Evolutionary conservation across 2,113 vertebrate species (phyloP), one percentile per base, ranked within the genome.

Genomic region (Bubo bubo): DNA sequence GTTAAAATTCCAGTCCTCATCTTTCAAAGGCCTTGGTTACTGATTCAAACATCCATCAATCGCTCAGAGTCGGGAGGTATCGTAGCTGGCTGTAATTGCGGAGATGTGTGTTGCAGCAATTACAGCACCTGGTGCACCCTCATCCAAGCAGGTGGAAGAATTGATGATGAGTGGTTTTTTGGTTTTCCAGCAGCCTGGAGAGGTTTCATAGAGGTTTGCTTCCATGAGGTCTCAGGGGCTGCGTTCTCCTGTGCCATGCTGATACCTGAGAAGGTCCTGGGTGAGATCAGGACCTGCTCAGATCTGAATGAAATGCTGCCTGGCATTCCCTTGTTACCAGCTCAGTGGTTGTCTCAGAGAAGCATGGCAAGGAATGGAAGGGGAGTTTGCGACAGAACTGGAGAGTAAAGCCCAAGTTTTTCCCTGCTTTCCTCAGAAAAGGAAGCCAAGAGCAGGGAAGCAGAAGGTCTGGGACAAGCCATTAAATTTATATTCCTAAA

Each of bases 1-100:
- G 43, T 95, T 77, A 49, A 52, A 67, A 85, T 88, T 87, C 86
- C 74, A 67, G 53, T 50, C 77, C 52, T 91, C 59, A 7, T 62
- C 86, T 80, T 85, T 72, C 43, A 52, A 9, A 45, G 58, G 47
- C 56, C 41, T 41, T 4, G 0, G 86, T 49, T 66, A 28, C 41
- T 7, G 30, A 59, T 66, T 73, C 55, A 49, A 32, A n/a, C 50
- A 55, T 63, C 45, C 86, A 37, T 79, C 90, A 21, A 1, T 49
- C 2, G 3, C 77, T 60, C 19, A 4, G 37, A 27, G n/a, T 2
- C 0, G 1, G 75, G 80, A 79, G 45, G 28, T 58, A 3, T 27
- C 1, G 4, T 27, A 30, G 56, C 45, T 67, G 39, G 34, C 73
- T 90, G 55, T 76, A 71, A 67, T 90, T 81, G 79, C 83, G 34